phyloP scores from a whole-genome alignment of 2,113 vertebrate species.

The Pseudolaguvia tuberculata region DNA sequence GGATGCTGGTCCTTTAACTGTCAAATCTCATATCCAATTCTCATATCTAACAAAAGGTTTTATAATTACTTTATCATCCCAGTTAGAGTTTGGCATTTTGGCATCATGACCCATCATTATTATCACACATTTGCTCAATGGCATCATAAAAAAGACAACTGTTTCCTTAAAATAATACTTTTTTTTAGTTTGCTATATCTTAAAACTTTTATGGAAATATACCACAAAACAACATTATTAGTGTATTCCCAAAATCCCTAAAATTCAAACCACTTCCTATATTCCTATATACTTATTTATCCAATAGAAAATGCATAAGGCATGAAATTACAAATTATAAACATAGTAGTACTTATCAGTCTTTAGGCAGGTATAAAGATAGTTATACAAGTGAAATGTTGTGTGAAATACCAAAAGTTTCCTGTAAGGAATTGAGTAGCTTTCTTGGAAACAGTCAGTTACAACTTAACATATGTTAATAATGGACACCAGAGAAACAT shows the following conservation, averaged over 20 bases:
- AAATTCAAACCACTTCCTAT: too few species aligned
- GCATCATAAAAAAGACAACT: too few species aligned
- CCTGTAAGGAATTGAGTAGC: slow-evolving; percentile 30
- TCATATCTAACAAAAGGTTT: background rate
- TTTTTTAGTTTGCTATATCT: too few species aligned
- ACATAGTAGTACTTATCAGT: background rate
- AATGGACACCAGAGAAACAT: slow-evolving; percentile 33
- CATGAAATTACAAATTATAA: slow-evolving; percentile 17
- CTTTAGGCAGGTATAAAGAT: background rate
- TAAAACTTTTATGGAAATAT: background rate
- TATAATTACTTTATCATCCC: too few species aligned
- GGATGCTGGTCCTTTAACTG: background rate
- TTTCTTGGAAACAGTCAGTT: slow-evolving; percentile 36
- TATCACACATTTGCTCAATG: too few species aligned
- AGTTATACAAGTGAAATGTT: slow-evolving; percentile 8
- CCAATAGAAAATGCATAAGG: background rate
- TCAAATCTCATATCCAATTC: background rate
- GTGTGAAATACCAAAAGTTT: slow-evolving; percentile 22
- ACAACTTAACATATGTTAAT: slow-evolving; percentile 41
- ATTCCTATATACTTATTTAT: too few species aligned
- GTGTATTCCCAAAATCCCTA: background rate
- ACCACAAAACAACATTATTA: background rate
- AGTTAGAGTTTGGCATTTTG: too few species aligned
- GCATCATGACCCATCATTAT: too few species aligned
- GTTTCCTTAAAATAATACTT: too few species aligned